phyloP scores from a whole-genome alignment of 2,797 vertebrate species.

The Takifugu rubripes region DNA sequence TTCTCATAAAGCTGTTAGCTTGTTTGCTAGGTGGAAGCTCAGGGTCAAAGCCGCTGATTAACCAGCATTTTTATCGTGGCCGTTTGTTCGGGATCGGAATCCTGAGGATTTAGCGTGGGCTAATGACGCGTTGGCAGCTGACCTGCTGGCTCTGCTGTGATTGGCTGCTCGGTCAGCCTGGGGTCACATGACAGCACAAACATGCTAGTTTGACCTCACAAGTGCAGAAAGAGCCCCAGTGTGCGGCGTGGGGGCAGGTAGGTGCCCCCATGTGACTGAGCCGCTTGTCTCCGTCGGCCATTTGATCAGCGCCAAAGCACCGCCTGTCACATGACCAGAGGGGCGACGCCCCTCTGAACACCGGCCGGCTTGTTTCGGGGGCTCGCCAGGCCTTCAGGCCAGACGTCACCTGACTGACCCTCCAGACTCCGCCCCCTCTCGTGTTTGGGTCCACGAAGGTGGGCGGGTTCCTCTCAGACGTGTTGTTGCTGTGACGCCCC shows the following conservation, averaged over 20 bases:
- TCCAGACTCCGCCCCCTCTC: no score
- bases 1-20: no score
- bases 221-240: conserved; percentile 28
- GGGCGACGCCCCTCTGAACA: conserved; percentile 45
- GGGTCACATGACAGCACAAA: conserved; percentile 20
- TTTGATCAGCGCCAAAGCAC: conserved; percentile 69
- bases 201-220: conserved; percentile 20
- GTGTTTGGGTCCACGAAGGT: no score
- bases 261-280: conserved; percentile 52
- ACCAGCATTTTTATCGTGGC: conserved; percentile 1
- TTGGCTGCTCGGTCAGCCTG: conserved; percentile 38
- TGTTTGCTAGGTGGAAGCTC: neutral
- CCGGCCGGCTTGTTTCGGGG: conserved; percentile 28
- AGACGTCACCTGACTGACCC: no score
- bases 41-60: neutral
- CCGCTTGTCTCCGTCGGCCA: conserved; percentile 53
- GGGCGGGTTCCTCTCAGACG: no score
- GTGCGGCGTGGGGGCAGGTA: no score
- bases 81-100: conserved; percentile 48
- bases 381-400: no score
- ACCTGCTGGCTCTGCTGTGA: conserved; percentile 31
- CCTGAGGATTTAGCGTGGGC: conserved; percentile 34
- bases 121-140: conserved; percentile 41
- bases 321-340: conserved; percentile 64
- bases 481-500: neutral